Evolutionary conservation across 2,113 vertebrate genomes (phyloP).

Genomic region (Pollimyrus isidori): DNA sequence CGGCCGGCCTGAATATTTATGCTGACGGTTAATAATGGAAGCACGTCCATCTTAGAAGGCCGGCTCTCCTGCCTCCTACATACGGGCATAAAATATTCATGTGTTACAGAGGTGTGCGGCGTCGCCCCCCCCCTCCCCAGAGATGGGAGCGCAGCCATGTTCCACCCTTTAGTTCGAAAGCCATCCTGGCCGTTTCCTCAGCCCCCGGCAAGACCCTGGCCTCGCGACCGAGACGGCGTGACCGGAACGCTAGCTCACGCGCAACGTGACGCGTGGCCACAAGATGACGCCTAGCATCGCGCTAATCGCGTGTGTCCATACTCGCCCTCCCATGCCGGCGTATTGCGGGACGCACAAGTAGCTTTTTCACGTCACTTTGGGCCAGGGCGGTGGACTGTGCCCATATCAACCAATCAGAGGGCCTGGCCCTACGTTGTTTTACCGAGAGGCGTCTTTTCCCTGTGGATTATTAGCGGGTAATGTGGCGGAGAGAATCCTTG

Average conservation of each 20-base stretch:
- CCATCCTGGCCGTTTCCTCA: background rate
- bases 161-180: background rate
- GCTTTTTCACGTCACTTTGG: background rate
- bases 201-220: background rate
- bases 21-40: conserved; percentile 43
- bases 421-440: background rate
- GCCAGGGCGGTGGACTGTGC: background rate
- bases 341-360: too few relatives aligned
- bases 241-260: background rate
- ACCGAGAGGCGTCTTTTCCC: background rate
- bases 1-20: conserved; percentile 35
- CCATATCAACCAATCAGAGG: background rate
- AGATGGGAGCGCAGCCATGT: background rate
- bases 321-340: background rate
- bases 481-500: background rate
- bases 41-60: conserved; percentile 36
- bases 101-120: conserved; percentile 32
- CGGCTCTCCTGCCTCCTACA: conserved; percentile 26
- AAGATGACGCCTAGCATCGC: background rate
- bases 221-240: background rate
- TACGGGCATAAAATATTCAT: conserved; percentile 48
- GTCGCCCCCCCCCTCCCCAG: conserved; percentile 10
- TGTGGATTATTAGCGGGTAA: background rate
- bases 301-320: background rate
- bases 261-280: background rate